phyloP scores from a whole-genome alignment of 2,888 invertebrate genomes.

The Synergus japonicus region DNA sequence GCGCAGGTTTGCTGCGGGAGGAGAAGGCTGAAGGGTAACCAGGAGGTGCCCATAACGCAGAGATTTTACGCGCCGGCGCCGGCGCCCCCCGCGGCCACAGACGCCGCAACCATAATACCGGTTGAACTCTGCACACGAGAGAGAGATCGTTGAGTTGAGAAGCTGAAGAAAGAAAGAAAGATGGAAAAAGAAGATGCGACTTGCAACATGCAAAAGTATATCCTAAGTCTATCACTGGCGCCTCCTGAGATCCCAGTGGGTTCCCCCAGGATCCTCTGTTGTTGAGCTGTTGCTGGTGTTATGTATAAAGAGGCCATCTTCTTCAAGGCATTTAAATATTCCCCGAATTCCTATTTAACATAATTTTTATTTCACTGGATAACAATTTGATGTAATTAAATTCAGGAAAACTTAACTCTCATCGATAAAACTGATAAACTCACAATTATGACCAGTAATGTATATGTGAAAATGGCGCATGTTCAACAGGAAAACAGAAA shows the following conservation, averaged over 20 bases:
- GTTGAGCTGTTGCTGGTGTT: no score
- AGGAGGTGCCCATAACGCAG: conserved; percentile 71
- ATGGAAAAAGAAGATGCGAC: neutral
- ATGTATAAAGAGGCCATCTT: neutral
- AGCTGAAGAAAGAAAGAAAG: neutral
- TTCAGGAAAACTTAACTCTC: no score
- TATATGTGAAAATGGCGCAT: neutral
- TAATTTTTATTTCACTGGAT: no score
- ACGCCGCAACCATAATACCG: conserved; percentile 75
- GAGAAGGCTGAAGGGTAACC: conserved; percentile 49
- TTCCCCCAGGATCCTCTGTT: neutral
- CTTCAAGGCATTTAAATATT: neutral
- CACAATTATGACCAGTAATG: no score
- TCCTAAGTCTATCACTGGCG: conserved; percentile 33
- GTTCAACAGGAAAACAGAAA: neutral
- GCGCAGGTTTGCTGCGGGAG: conserved; percentile 53
- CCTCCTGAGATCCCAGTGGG: conserved; percentile 13
- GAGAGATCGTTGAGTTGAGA: conserved; percentile 39
- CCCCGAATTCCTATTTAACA: no score
- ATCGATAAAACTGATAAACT: no score
- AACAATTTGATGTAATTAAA: no score
- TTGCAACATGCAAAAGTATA: conserved; percentile 9
- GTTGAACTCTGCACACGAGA: conserved; percentile 55
- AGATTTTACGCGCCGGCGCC: conserved; percentile 77
- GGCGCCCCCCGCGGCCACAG: conserved; percentile 78